Base-by-base conservation (phyloP, 2,888 invertebrate genomes). In the Hypena proboscidalis region DNA sequence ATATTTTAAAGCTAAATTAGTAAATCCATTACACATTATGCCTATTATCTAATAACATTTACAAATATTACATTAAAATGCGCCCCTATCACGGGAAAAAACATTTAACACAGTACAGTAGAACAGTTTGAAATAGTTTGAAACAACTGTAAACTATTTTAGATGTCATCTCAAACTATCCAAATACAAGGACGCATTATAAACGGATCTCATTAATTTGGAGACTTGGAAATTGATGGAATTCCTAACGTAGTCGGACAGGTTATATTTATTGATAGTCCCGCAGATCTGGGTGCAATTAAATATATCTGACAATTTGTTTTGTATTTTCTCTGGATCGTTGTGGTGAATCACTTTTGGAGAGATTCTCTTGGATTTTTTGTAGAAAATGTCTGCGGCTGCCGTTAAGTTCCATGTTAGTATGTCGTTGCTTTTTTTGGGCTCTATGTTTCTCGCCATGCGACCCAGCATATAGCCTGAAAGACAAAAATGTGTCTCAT, bases 391-490 rank as follows among this genome's bases (percentile, higher is more conserved):
- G 36, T 87, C 88, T 0, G 83, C 79, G 4, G 77, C 54, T 0
- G 70, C 39, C 1, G 85, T 83, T 15, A 90, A 61, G 51, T 86
- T 87, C 46, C 73, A 70, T 1, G 85, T 75, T 4, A 85, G 57
- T 7, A 87, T 60, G 22, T 83, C 85, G 43, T 75, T 76, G 38
- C 39, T 67, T 14, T 76, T 74, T 21, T 73, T 77, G 23, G 77
- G 64, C 34, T 83, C 83, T 14, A 58, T 73, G 3, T 34, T 44
- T 6, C 76, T 80, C 3, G 84, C 75, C 77, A 81, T 81, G 4
- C 82, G 77, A 0, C 87, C 88, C 21, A 89, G 55, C 20, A 88
- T 58, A 55, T 86, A 89, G 26, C 89, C 89, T 89, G 83, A 15
- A 85, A 81, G 49, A 43, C 43, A 22, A 19, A 36, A 31, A 11